Evolutionary conservation across 2,113 vertebrate genomes (phyloP).

Genomic region (Entelurus aequoreus): DNA sequence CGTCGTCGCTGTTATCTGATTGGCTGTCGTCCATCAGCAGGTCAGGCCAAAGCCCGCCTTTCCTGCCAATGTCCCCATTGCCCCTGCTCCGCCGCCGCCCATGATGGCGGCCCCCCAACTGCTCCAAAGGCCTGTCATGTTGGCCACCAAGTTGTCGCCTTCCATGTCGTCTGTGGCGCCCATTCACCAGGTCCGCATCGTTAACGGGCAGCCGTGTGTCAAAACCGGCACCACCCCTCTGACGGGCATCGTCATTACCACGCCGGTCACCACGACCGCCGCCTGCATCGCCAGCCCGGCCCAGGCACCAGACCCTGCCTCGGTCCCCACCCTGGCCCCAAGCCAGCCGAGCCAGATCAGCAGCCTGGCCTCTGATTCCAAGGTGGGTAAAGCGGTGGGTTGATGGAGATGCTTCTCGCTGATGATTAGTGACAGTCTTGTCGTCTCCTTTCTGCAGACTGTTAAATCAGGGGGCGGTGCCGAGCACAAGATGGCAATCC

Average conservation of each 20-base stretch:
- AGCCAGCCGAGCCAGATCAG: constrained; percentile 89
- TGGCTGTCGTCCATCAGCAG: constrained; percentile 58
- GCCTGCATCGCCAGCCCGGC: constrained; percentile 78
- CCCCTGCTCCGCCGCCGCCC: constrained; percentile 92
- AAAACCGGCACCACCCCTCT: constrained; percentile 71
- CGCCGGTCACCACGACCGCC: constrained; percentile 52
- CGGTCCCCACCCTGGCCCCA: constrained; percentile 43
- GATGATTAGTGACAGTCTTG: not conserved
- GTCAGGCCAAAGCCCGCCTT: constrained; percentile 87
- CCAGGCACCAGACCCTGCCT: constrained; percentile 50
- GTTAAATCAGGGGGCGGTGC: constrained; percentile 83
- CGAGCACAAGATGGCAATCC: constrained; percentile 80
- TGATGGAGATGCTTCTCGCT: not conserved
- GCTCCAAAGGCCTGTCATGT: constrained; percentile 92
- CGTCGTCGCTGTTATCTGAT: constrained; percentile 14
- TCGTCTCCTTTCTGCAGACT: constrained; percentile 50
- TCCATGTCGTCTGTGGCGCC: constrained; percentile 84
- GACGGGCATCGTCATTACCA: constrained; percentile 94
- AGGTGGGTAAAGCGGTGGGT: constrained; percentile 67
- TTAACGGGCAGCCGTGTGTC: constrained; percentile 88
- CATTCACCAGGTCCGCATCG: constrained; percentile 94
- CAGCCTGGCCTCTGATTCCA: constrained; percentile 86
- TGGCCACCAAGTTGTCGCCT: constrained; percentile 88
- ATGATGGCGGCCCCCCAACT: constrained; percentile 96
- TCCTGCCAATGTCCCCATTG: constrained; percentile 93